Conservation (phyloP, 2,888 invertebrate genomes). For the Cartodere bifasciata region DNA sequence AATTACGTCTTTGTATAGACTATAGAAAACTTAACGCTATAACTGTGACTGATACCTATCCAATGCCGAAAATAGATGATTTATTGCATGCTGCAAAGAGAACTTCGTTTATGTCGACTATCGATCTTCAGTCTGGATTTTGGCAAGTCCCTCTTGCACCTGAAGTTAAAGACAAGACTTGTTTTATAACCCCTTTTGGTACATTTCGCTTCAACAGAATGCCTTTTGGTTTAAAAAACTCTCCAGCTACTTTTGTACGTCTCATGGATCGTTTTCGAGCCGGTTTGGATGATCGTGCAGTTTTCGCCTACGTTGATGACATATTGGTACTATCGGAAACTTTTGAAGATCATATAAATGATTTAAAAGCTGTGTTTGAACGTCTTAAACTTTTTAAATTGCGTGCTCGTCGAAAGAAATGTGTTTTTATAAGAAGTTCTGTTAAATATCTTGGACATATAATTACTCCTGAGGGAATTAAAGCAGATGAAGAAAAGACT, state of each 20-base stretch:
- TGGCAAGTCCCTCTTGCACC: constrained; percentile 25
- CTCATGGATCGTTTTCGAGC: constrained; percentile 12
- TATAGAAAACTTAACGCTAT: constrained; percentile 21
- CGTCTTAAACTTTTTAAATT: constrained; percentile 9
- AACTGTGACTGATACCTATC: constrained; percentile 20
- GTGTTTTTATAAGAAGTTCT: constrained; percentile 9
- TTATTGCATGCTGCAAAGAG: constrained; percentile 24
- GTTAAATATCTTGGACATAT: constrained; percentile 12
- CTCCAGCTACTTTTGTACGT: constrained; percentile 12
- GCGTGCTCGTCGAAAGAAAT: constrained; percentile 11
- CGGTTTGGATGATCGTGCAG: constrained; percentile 5
- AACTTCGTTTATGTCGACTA: constrained; percentile 18
- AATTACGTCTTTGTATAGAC: constrained; percentile 24
- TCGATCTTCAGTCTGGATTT: constrained; percentile 29
- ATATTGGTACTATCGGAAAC: constrained; percentile 11
- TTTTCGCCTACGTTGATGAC: constrained; percentile 12
- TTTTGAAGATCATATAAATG: constrained; percentile 10
- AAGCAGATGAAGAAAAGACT: constrained; percentile 15
- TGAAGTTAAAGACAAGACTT: constrained; percentile 25
- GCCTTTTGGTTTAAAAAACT: constrained; percentile 12
- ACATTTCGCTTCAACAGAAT: constrained; percentile 12
- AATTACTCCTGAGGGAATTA: constrained; percentile 14
- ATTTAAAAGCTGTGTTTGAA: constrained; percentile 8
- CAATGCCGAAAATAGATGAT: constrained; percentile 31
- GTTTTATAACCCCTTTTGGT: constrained; percentile 14